A percentile compares a stretch with the other conserved stretches of the same genome.
Conservation (phyloP, 2,113 vertebrate species). For the Progne subis region DNA sequence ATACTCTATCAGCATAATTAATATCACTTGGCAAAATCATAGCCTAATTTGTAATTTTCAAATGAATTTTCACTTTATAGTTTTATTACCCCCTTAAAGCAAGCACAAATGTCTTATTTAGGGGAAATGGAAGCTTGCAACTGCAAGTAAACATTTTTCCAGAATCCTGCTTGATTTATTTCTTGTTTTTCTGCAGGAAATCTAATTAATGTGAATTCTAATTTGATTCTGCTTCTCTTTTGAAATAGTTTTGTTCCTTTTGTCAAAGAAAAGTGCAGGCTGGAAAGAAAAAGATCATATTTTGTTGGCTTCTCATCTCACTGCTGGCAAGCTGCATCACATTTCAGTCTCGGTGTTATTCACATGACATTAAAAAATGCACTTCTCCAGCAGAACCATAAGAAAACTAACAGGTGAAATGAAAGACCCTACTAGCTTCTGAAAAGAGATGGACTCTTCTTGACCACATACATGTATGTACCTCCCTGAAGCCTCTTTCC, state of each 20-base stretch:
- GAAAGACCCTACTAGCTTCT: neutral
- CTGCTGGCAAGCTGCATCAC: neutral
- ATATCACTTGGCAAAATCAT: conserved; percentile 41
- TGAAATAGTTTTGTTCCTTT: conserved; percentile 28
- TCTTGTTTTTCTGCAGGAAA: conserved; percentile 40
- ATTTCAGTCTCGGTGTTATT: neutral
- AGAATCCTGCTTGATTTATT: conserved; percentile 49
- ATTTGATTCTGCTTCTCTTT: conserved; percentile 53
- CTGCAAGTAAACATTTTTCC: neutral
- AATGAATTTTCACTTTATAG: conserved; percentile 12
- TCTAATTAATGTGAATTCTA: conserved; percentile 58
- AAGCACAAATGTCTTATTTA: conserved; percentile 31
- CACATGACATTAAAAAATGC: neutral
- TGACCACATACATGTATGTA: fast-evolving
- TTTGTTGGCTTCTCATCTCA: neutral
- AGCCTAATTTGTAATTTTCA: conserved; percentile 46
- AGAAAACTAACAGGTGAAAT: neutral
- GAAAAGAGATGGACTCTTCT: neutral
- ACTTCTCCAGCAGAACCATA: neutral
- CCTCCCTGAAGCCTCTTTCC: neutral
- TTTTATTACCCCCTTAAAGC: conserved; percentile 43
- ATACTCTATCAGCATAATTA: conserved; percentile 59
- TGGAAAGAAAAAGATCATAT: neutral
- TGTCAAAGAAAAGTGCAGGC: neutral
- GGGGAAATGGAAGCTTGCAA: conserved; percentile 35